These are phyloP conservation scores for Clytia hemisphaerica DNA, from an alignment of 30 jellyfish, hydroid and myxozoan species.

Conservation along the genomic window DNA sequence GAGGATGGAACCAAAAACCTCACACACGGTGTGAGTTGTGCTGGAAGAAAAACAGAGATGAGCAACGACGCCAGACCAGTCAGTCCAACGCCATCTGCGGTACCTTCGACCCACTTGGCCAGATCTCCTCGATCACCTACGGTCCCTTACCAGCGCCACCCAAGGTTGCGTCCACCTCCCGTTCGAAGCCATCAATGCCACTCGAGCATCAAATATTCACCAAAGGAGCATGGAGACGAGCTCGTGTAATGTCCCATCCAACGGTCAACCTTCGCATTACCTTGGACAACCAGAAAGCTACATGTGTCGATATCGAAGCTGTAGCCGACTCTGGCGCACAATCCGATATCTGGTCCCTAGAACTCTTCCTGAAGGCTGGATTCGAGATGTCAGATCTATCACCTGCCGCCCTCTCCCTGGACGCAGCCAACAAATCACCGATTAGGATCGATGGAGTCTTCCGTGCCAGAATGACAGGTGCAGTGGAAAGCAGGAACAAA, in stretches of 20 bases:
- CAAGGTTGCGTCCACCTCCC: not conserved
- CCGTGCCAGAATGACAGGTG: not conserved
- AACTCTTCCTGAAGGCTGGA: not conserved
- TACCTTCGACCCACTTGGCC: too few species aligned
- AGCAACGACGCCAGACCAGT: not conserved
- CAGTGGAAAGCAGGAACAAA: too few species aligned
- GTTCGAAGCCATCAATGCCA: not conserved
- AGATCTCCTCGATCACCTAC: not conserved
- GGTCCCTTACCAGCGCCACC: not conserved
- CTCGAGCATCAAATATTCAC: not conserved
- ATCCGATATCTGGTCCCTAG: conserved; percentile 3
- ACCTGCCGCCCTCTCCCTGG: not conserved
- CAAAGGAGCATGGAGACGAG: conserved; percentile 1
- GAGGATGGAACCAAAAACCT: too few species aligned
- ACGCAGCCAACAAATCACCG: not conserved
- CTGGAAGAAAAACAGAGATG: too few species aligned
- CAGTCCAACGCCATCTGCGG: too few species aligned
- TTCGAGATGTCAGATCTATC: not conserved
- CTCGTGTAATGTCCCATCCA: not conserved
- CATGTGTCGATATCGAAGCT: not conserved
- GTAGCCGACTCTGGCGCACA: conserved; percentile 13
- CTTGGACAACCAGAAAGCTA: not conserved
- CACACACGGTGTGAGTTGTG: not conserved
- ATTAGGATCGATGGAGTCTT: not conserved
- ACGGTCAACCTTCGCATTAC: not conserved